Percentiles rank a stretch among this genome's conserved stretches.
These are phyloP conservation scores for Pandemis cinnamomeana DNA, from an alignment of 2,888 invertebrate species.

Conservation along the genomic window DNA sequence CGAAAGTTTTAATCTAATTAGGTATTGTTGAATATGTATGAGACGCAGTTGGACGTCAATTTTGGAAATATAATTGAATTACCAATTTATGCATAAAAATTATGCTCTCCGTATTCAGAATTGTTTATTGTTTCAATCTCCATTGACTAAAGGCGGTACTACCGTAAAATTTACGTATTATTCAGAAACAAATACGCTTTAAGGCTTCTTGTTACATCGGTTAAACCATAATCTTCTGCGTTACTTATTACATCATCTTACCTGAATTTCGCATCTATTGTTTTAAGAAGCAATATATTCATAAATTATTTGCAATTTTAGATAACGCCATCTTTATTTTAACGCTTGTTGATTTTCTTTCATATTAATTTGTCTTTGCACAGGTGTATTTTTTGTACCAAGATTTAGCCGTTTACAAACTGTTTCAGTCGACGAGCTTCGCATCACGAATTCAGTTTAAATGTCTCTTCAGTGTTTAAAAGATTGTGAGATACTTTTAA, in stretches of 20 bases:
- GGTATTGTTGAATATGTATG: slow-evolving; percentile 65
- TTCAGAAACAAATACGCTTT: not conserved
- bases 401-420: no score
- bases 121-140: slow-evolving; percentile 1
- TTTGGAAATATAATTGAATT: slow-evolving; percentile 28
- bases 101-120: not conserved
- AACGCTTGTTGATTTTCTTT: no score
- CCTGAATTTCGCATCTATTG: no score
- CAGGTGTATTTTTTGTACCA: no score
- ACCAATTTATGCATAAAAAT: slow-evolving; percentile 19
- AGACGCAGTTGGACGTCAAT: slow-evolving; percentile 45
- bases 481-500: slow-evolving; percentile 47
- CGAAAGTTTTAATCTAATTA: slow-evolving; percentile 66
- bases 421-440: no score
- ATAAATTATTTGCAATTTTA: no score
- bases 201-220: not conserved
- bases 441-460: no score
- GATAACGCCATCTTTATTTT: no score
- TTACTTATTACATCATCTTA: no score
- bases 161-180: not conserved
- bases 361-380: no score
- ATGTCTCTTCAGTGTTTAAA: not conserved
- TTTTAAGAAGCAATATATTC: no score
- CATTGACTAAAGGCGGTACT: not conserved
- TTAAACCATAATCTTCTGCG: no score